phyloP scores from a whole-genome alignment of 1,140 invertebrate genomes.

The Battus philenor region DNA sequence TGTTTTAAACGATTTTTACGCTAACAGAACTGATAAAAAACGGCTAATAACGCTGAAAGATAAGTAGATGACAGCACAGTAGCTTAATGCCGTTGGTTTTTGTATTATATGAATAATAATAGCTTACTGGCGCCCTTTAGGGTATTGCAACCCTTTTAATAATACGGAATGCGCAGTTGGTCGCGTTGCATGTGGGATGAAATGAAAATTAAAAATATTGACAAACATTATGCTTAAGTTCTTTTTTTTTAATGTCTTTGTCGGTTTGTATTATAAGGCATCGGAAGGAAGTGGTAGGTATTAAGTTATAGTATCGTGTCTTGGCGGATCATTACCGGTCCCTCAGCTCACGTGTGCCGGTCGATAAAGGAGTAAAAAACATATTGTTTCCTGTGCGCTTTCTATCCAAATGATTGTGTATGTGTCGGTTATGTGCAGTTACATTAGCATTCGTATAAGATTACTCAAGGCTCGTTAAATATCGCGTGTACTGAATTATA shows the following conservation, averaged over 20 bases:
- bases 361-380: conserved; percentile 34
- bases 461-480: neutral
- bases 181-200: conserved; percentile 53
- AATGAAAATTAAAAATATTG: no score
- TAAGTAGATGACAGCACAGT: conserved; percentile 41
- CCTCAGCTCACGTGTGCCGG: conserved; percentile 19
- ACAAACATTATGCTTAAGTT: no score
- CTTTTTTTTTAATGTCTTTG: no score
- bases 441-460: conserved; percentile 12
- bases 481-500: neutral
- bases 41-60: conserved; percentile 55
- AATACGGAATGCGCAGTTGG: conserved; percentile 66
- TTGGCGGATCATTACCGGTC: conserved; percentile 54
- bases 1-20: conserved; percentile 57
- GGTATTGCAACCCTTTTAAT: conserved; percentile 60
- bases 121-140: conserved; percentile 55
- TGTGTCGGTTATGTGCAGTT: conserved; percentile 22
- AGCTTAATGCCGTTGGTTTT: conserved; percentile 38
- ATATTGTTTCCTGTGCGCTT: conserved; percentile 47
- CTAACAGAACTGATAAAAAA: conserved; percentile 31
- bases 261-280: conserved; percentile 56
- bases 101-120: conserved; percentile 61
- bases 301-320: conserved; percentile 48
- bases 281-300: conserved; percentile 69
- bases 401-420: conserved; percentile 44